phyloP scores from a whole-genome alignment of 2,888 invertebrate species.

The Chrysolina haemoptera region DNA sequence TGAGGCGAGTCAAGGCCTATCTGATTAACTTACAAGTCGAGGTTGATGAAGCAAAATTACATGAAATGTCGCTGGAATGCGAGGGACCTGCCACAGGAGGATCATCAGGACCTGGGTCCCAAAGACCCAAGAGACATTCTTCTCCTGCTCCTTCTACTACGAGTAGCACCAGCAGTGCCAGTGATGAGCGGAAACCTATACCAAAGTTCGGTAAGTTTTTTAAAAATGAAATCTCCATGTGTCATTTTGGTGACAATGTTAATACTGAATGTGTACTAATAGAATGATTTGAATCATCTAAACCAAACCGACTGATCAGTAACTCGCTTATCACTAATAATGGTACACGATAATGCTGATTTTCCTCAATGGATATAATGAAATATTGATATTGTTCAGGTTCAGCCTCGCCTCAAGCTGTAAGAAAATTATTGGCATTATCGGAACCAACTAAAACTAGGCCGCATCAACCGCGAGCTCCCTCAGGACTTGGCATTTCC shows the following conservation, averaged over 20 bases:
- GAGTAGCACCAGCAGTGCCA: conserved; percentile 91
- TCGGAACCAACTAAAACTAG: conserved; percentile 91
- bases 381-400: conserved; percentile 69
- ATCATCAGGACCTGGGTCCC: conserved; percentile 67
- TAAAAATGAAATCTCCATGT: background rate
- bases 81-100: conserved; percentile 76
- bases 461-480: conserved; percentile 87
- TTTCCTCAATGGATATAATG: conserved; percentile 7
- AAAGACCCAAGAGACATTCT: conserved; percentile 82
- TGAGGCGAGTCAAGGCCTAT: conserved; percentile 96
- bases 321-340: conserved; percentile 25
- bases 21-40: conserved; percentile 92
- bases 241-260: background rate
- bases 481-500: conserved; percentile 73
- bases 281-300: conserved; percentile 9
- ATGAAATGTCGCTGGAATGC: conserved; percentile 91
- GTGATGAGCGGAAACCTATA: conserved; percentile 78
- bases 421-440: conserved; percentile 93
- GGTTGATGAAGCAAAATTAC: conserved; percentile 91
- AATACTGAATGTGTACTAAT: conserved; percentile 7
- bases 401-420: conserved; percentile 96
- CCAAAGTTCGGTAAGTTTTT: conserved; percentile 76
- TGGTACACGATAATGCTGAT: conserved; percentile 48
- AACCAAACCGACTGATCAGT: background rate
- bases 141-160: conserved; percentile 95